Conservation (phyloP, 2,113 vertebrate genomes). For the Cyanoderma ruficeps region DNA sequence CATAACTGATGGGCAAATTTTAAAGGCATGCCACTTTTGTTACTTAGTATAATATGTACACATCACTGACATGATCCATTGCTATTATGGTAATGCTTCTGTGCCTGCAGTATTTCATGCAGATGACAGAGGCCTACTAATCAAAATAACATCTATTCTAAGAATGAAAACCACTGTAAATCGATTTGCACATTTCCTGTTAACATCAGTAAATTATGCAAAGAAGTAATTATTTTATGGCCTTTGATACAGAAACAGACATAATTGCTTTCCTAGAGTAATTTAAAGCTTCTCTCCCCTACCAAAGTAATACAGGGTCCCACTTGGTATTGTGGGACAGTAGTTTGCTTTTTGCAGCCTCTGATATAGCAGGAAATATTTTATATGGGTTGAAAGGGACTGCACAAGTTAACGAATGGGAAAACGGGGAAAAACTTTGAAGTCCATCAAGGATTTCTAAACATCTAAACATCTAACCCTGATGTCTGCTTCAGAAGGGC, state of each 20-base stretch:
- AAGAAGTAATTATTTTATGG: not conserved
- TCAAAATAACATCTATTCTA: not conserved
- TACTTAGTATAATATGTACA: not conserved
- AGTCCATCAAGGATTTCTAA: not conserved
- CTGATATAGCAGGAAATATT: not conserved
- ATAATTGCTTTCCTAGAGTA: not conserved
- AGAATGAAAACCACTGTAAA: not conserved
- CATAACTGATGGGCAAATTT: not conserved
- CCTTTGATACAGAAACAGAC: not conserved
- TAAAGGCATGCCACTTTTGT: not conserved
- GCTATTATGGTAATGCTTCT: not conserved
- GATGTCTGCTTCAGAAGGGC: not conserved
- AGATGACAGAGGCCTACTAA: not conserved
- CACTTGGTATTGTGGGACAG: not conserved
- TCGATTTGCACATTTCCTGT: not conserved
- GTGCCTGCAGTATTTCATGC: not conserved
- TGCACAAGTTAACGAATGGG: not conserved
- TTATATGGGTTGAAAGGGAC: not conserved
- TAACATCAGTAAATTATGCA: slow-evolving; percentile 2
- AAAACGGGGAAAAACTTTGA: fast-evolving
- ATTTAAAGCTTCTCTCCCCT: not conserved
- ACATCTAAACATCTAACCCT: not conserved
- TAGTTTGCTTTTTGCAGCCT: not conserved
- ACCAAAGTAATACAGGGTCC: not conserved
- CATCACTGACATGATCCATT: not conserved